A percentile compares a stretch with the other conserved stretches of the same genome.
Conservation (phyloP, 2,797 vertebrate genomes). For the Phoxinus dragarum region DNA sequence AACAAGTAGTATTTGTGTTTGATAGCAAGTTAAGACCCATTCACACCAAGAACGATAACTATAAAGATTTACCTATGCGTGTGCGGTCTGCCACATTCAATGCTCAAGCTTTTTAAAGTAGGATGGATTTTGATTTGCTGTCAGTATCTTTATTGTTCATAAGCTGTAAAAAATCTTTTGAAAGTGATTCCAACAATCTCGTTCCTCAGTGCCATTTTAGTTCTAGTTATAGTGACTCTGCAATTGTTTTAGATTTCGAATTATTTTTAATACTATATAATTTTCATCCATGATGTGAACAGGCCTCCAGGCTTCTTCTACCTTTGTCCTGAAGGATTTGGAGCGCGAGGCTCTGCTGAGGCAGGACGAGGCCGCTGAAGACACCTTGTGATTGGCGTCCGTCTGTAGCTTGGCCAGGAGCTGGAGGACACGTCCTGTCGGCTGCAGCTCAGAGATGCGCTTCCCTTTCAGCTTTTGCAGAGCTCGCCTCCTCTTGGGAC, state of each 20-base stretch:
- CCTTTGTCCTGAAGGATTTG: conserved; percentile 84
- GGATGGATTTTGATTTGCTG: background rate
- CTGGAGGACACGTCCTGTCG: conserved; percentile 82
- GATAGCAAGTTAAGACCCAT: background rate
- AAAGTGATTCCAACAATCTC: background rate
- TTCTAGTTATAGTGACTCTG: too few species aligned
- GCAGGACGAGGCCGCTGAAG: conserved; percentile 79
- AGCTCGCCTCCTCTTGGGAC: conserved; percentile 78
- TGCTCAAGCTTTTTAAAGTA: background rate
- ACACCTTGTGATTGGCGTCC: conserved; percentile 84
- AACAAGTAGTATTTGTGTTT: background rate
- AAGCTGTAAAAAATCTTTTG: background rate
- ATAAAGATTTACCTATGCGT: background rate
- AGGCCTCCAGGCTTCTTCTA: conserved; percentile 55
- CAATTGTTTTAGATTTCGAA: background rate
- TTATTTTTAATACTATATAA: background rate
- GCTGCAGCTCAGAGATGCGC: conserved; percentile 82
- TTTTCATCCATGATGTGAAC: background rate
- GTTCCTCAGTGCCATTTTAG: background rate
- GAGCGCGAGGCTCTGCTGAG: conserved; percentile 75
- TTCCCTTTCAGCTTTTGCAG: conserved; percentile 85
- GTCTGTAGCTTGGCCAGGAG: conserved; percentile 86
- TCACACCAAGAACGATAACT: background rate
- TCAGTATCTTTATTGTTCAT: background rate
- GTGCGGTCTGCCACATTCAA: background rate